A percentile compares a stretch with the other conserved stretches of the same genome.
Evolutionary conservation across 1,140 invertebrate genomes (phyloP).

Genomic region (Maniola jurtina): DNA sequence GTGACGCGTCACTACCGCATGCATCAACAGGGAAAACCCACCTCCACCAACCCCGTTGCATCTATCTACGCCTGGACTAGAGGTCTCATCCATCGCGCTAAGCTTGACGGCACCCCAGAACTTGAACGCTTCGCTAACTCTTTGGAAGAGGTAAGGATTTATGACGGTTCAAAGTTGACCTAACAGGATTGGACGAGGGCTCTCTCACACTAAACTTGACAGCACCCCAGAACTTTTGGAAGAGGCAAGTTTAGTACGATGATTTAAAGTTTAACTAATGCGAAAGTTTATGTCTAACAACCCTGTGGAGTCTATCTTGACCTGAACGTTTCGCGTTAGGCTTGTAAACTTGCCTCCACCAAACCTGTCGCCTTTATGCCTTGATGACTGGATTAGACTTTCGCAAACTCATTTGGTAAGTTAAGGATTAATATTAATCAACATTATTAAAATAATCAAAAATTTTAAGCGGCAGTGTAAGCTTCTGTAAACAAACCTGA

Average conservation of each 20-base stretch:
- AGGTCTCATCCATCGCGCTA: constrained; percentile 90
- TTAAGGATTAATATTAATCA: no score
- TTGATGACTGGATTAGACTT: constrained; percentile 84
- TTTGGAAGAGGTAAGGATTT: constrained; percentile 70
- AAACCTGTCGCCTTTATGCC: constrained; percentile 94
- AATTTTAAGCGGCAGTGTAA: no score
- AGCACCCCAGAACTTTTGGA: constrained; percentile 85
- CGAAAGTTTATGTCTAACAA: no score
- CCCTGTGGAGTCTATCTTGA: no score
- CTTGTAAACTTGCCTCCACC: constrained; percentile 88
- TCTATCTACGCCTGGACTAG: constrained; percentile 96
- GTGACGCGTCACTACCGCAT: constrained; percentile 93
- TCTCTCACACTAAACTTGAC: constrained; percentile 89
- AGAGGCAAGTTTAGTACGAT: constrained; percentile 54
- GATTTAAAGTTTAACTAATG: no score
- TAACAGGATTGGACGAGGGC: constrained; percentile 88
- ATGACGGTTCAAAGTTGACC: neutral
- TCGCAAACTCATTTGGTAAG: constrained; percentile 77
- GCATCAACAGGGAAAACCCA: constrained; percentile 90
- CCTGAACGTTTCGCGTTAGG: no score
- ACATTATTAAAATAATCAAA: no score
- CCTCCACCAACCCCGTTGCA: constrained; percentile 94
- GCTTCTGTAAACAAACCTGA: no score
- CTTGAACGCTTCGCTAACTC: constrained; percentile 80
- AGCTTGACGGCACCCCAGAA: constrained; percentile 88